These are phyloP conservation scores for Atrichornis clamosus DNA, from an alignment of 2,113 vertebrate genomes.

Conservation along the genomic window DNA sequence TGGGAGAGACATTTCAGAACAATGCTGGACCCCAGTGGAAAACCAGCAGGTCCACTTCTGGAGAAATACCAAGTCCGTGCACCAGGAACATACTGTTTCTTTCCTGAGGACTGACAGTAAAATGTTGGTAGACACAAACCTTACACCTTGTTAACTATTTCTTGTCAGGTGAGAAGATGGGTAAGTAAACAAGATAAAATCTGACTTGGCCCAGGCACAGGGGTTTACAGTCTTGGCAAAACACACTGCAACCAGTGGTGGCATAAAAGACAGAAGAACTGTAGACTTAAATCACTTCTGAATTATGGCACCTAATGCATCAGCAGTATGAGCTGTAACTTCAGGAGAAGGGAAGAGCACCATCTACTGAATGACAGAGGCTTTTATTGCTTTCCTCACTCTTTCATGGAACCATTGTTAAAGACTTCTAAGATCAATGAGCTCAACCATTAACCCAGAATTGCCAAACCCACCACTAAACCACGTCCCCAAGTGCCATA, in stretches of 20 bases:
- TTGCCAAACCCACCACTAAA: background rate
- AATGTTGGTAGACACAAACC: background rate
- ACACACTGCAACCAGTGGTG: background rate
- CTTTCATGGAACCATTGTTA: background rate
- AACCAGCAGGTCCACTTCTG: background rate
- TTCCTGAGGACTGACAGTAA: background rate
- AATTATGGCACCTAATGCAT: background rate
- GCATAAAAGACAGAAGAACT: background rate
- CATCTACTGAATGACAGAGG: background rate
- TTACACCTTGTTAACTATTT: background rate
- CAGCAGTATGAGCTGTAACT: fast-evolving
- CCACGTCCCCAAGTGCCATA: no score
- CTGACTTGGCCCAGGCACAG: background rate
- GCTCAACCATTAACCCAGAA: background rate
- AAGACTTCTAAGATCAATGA: background rate
- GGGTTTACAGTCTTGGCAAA: background rate
- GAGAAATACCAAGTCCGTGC: background rate
- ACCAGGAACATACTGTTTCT: background rate
- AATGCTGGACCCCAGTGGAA: background rate
- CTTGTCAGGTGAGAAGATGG: background rate
- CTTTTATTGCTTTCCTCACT: background rate
- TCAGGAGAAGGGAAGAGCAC: background rate
- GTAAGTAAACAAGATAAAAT: background rate
- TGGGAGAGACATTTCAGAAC: background rate
- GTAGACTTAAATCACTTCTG: background rate